These are phyloP conservation scores for Ganaspis sp. DNA, from an alignment of 1,140 invertebrate genomes.

Conservation along the genomic window DNA sequence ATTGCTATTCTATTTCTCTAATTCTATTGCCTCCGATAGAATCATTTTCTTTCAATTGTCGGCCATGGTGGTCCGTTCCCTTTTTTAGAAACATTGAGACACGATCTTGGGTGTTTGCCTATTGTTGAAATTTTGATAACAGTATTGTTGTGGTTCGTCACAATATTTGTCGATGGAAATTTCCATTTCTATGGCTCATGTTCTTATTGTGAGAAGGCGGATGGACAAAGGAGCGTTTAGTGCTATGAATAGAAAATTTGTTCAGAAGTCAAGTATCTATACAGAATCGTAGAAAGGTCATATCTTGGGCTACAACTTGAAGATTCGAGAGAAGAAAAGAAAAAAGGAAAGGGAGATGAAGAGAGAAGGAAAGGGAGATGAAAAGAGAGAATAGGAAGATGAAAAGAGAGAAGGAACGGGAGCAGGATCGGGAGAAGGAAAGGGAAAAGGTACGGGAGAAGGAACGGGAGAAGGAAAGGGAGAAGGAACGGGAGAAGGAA, in stretches of 20 bases:
- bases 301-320: not conserved
- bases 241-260: conserved; percentile 26
- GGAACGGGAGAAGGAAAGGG: too few relatives aligned
- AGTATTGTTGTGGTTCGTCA: not conserved
- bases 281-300: conserved; percentile 19
- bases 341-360: conserved; percentile 10
- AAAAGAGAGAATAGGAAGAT: too few relatives aligned
- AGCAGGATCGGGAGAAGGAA: too few relatives aligned
- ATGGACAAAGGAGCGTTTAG: conserved; percentile 17
- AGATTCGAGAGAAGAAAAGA: conserved; percentile 1
- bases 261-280: conserved; percentile 31
- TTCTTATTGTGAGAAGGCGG: not conserved
- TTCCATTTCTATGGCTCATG: not conserved
- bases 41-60: too few relatives aligned
- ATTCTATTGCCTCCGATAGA: too few relatives aligned
- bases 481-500: too few relatives aligned
- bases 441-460: too few relatives aligned
- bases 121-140: not conserved
- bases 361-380: not conserved
- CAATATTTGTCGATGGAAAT: conserved; percentile 12
- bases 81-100: too few relatives aligned
- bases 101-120: not conserved
- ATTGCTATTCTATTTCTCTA: too few relatives aligned
- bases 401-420: too few relatives aligned
- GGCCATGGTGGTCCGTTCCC: too few relatives aligned